Base-by-base conservation (phyloP, 2,888 invertebrate genomes). In the Netelia melanura region DNA sequence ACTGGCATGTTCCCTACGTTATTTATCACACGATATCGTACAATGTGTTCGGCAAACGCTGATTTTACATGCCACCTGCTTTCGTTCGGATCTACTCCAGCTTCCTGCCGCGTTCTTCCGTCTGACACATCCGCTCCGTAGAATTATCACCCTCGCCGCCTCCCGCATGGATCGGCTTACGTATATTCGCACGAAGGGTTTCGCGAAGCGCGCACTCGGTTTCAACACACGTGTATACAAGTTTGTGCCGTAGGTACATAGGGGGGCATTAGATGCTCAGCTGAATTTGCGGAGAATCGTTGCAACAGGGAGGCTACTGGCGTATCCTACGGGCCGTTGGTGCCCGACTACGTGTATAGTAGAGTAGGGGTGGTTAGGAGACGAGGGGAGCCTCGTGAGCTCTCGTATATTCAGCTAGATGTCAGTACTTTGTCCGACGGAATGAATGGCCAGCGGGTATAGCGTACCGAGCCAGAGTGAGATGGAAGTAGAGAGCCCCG, bases 371-470 rank as follows among this genome's bases (percentile, higher is more conserved):
- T n/a, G 23, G 30, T 30, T 2, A 30, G 30, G 38, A 52, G 67
- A 6, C 38, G 38, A 38, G 38, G 81, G 77, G 77, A 71, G 54
- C 72, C 70, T 48, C 61, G 83, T 75, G 84, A 88, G 90, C 87
- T 89, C 90, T 89, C 90, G 90, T 91, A 91, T 90, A 91, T 91
- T 90, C 87, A 89, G 89, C 89, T 87, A 87, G 89, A 89, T 89
- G 91, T 92, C 92, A 89, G 91, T 92, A 92, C 91, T 92, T 91
- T 91, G 92, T 92, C 91, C 87, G 88, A 90, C 88, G 88, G 89
- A 90, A 92, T 90, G 90, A 90, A 91, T 91, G 89, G 88, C 88
- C 84, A 83, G 86, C 17, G 77, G 56, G 44, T 62, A 71, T n/a
- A 71, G 62, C 30, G 52, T 58, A 58, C 52, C 52, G 87, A 30